Conservation (phyloP, 2,797 vertebrate species). For the Ptychobarbus kaznakovi region DNA sequence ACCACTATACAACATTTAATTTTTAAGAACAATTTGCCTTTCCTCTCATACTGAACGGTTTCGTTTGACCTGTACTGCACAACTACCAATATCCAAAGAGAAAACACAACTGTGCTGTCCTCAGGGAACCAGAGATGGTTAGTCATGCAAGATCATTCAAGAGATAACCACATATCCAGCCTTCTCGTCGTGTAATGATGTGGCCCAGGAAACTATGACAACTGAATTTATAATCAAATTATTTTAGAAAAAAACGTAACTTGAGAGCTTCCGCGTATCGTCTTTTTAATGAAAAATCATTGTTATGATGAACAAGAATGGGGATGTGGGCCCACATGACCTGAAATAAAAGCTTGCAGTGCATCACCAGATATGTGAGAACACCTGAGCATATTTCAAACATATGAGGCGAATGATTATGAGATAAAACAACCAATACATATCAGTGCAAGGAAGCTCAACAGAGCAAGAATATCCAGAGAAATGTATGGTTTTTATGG, state of each 20-base stretch:
- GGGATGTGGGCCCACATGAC: not conserved
- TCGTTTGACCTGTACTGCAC: not conserved
- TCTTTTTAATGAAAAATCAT: constrained; percentile 11
- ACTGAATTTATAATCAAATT: constrained; percentile 45
- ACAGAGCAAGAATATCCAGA: not conserved
- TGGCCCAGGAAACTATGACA: constrained; percentile 38
- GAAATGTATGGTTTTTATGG: not conserved
- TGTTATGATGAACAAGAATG: constrained; percentile 9
- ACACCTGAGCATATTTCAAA: not conserved
- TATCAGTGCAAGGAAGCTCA: not conserved
- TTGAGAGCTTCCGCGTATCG: not conserved
- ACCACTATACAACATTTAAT: not conserved
- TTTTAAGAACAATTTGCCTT: constrained; percentile 5
- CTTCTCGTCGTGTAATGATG: constrained; percentile 2
- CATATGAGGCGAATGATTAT: not conserved
- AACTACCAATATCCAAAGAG: constrained; percentile 19
- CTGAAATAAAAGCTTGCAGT: constrained; percentile 5
- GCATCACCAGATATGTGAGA: not conserved
- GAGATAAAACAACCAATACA: not conserved
- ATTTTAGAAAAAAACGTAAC: constrained; percentile 23
- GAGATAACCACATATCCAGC: constrained; percentile 40
- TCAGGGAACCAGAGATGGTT: constrained; percentile 43
- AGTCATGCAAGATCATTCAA: constrained; percentile 35
- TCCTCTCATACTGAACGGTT: not conserved
- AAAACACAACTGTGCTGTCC: constrained; percentile 14